Evolutionary conservation across 2,113 vertebrate species (phyloP).

Genomic region (Gulo gulo): DNA sequence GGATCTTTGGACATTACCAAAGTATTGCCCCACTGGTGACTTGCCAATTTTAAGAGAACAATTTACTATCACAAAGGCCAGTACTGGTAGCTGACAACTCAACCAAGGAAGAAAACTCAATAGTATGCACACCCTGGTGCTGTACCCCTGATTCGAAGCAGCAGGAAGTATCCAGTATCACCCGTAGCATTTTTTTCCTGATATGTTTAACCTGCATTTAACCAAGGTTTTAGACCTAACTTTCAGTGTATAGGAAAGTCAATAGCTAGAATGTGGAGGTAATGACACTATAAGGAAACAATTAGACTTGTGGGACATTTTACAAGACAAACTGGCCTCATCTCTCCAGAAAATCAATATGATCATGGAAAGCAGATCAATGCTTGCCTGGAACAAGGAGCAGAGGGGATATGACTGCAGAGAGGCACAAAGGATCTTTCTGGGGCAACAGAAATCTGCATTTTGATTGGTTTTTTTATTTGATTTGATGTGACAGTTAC

Average conservation of each 20-base stretch:
- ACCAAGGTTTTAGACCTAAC: background rate
- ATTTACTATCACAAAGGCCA: background rate
- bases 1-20: background rate
- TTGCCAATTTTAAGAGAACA: background rate
- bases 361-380: background rate
- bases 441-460: background rate
- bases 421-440: background rate
- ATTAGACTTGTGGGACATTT: background rate
- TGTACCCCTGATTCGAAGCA: fast-evolving
- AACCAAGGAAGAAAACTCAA: background rate
- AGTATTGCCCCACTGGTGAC: background rate
- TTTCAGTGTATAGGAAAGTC: background rate
- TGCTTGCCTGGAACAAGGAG: background rate
- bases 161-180: background rate
- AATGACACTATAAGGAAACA: slow-evolving; percentile 27
- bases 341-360: slow-evolving; percentile 39
- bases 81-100: background rate
- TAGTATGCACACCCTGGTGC: fast-evolving
- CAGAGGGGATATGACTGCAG: background rate
- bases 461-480: background rate
- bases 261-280: background rate
- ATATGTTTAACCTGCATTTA: background rate
- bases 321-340: background rate
- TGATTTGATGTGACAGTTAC: background rate
- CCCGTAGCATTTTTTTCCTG: background rate